Conservation (phyloP, 2,113 vertebrate species). For the Tragelaphus strepsiceros region DNA sequence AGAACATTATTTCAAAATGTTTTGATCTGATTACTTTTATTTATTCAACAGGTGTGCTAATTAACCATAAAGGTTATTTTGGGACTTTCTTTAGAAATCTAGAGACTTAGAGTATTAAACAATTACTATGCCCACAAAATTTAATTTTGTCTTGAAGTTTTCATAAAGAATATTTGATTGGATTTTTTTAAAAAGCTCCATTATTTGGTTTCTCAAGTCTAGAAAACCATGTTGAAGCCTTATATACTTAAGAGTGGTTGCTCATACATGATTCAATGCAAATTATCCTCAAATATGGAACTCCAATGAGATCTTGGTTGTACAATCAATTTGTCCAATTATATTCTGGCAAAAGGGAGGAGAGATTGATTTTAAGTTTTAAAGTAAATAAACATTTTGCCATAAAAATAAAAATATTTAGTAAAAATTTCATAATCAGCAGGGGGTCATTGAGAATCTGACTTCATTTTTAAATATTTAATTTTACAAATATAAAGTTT, state of each 20-base stretch:
- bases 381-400: not conserved
- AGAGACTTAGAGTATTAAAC: not conserved
- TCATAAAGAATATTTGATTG: not conserved
- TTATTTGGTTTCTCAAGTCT: not conserved
- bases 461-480: not conserved
- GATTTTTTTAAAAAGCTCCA: not conserved
- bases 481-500: not conserved
- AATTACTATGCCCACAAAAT: not conserved
- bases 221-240: not conserved
- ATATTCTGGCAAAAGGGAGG: not conserved
- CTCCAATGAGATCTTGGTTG: not conserved
- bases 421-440: not conserved
- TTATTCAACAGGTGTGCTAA: not conserved
- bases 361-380: not conserved
- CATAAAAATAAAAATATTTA: not conserved
- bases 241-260: not conserved
- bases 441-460: not conserved
- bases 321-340: not conserved
- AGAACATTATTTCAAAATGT: not conserved
- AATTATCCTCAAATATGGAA: not conserved
- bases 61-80: not conserved
- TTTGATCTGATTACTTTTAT: not conserved
- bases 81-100: not conserved
- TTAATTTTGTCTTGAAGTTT: not conserved
- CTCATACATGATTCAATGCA: not conserved